A percentile compares a stretch with the other conserved stretches of the same genome.
These are phyloP conservation scores for Megastigmus dorsalis DNA, from an alignment of 2,888 invertebrate species.

Conservation along the genomic window DNA sequence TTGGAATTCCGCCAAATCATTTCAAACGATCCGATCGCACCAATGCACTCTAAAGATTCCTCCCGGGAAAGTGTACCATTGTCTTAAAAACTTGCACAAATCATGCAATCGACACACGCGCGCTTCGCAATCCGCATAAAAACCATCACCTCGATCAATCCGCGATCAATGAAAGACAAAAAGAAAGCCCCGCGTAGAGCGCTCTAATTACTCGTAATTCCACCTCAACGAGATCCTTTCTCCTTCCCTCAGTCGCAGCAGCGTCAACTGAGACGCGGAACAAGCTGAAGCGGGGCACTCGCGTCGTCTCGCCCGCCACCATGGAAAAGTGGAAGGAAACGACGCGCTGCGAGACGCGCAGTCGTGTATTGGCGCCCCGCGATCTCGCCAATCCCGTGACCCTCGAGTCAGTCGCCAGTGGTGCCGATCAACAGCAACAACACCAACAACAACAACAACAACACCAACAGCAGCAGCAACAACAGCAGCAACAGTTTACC, in stretches of 20 bases:
- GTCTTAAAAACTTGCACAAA: too few species aligned
- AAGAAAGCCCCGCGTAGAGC: too few species aligned
- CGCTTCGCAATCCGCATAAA: too few species aligned
- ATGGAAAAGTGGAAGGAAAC: constrained; percentile 69
- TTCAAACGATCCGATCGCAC: too few species aligned
- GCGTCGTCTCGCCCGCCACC: constrained; percentile 65
- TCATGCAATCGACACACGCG: too few species aligned
- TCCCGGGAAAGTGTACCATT: too few species aligned
- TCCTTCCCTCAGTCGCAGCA: constrained; percentile 5
- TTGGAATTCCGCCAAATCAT: too few species aligned
- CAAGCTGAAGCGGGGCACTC: constrained; percentile 63
- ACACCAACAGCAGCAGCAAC: not conserved
- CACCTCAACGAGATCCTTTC: too few species aligned
- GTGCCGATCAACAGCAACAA: not conserved
- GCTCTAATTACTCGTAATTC: too few species aligned
- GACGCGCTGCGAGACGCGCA: constrained; percentile 63
- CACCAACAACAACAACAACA: not conserved
- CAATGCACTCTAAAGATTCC: too few species aligned
- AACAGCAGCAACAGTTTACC: constrained; percentile 35
- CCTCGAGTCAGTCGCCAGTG: constrained; percentile 59
- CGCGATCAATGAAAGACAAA: too few species aligned
- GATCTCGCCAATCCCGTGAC: constrained; percentile 68
- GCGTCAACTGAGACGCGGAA: constrained; percentile 51
- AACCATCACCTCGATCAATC: too few species aligned
- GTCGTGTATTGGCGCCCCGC: constrained; percentile 64